A percentile compares a stretch with the other conserved stretches of the same genome.
Evolutionary conservation across 2,888 invertebrate species (phyloP).

Genomic region (Cryptops parisi): DNA sequence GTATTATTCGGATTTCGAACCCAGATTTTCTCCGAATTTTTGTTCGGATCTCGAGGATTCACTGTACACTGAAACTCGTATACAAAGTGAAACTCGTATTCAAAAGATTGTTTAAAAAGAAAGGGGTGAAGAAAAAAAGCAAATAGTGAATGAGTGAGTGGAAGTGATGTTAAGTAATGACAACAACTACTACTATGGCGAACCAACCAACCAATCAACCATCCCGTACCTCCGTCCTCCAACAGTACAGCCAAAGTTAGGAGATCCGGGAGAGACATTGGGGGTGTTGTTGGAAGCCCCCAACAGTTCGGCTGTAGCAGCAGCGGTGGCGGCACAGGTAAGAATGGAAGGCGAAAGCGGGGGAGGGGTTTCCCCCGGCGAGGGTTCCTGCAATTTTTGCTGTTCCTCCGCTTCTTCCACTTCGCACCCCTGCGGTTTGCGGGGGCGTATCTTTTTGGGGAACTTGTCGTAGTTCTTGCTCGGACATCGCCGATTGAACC

Average conservation of each 20-base stretch:
- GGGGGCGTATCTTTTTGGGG: conserved; percentile 23
- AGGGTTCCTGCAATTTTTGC: not conserved
- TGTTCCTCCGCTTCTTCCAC: conserved; percentile 16
- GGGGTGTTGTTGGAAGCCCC: not conserved
- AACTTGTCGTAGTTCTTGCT: conserved; percentile 25
- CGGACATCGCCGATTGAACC: conserved; percentile 24
- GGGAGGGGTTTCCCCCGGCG: not conserved
- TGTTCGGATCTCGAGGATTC: too few relatives aligned
- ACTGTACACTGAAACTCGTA: too few relatives aligned
- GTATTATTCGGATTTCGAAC: too few relatives aligned
- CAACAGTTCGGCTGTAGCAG: not conserved
- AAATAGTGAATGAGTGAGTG: too few relatives aligned
- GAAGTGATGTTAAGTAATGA: too few relatives aligned
- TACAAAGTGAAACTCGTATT: too few relatives aligned
- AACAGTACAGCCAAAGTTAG: not conserved
- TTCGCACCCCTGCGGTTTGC: conserved; percentile 16
- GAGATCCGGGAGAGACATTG: not conserved
- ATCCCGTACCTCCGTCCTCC: not conserved
- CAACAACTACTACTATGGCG: too few relatives aligned
- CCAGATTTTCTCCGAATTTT: too few relatives aligned
- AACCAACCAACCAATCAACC: too few relatives aligned
- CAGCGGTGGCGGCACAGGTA: not conserved
- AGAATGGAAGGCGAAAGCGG: not conserved
- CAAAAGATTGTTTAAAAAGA: too few relatives aligned
- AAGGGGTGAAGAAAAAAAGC: too few relatives aligned